Conservation (phyloP, 2,797 vertebrate genomes). For the Rhabdophis nuchalis region DNA sequence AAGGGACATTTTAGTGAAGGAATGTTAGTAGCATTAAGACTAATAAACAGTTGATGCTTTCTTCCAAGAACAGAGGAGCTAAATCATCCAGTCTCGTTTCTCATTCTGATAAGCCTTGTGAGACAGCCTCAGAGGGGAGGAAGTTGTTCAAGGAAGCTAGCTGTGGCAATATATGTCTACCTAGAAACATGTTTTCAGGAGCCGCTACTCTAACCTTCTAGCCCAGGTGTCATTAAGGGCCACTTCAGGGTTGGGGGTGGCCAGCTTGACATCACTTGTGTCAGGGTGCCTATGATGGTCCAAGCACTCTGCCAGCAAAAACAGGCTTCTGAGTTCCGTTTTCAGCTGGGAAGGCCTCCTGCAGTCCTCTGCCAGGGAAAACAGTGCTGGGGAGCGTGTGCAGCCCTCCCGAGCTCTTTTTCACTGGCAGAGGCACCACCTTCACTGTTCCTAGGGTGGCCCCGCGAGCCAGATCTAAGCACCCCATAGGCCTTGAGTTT, state of each 20-base stretch:
- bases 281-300: too few species aligned
- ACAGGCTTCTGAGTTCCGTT: too few species aligned
- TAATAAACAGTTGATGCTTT: neutral
- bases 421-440: too few species aligned
- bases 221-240: neutral
- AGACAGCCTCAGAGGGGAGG: neutral
- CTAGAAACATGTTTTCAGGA: neutral
- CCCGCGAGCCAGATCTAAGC: too few species aligned
- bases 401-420: too few species aligned
- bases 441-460: too few species aligned
- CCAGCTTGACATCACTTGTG: too few species aligned
- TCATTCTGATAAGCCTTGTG: neutral
- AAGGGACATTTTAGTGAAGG: neutral
- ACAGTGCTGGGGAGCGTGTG: rapidly evolving
- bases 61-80: neutral
- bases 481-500: too few species aligned
- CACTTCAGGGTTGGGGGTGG: too few species aligned
- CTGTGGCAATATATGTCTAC: neutral
- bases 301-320: too few species aligned
- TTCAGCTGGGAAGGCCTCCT: too few species aligned
- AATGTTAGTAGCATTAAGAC: neutral
- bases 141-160: neutral
- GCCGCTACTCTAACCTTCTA: neutral
- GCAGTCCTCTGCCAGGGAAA: too few species aligned
- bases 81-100: neutral